These are phyloP conservation scores for Nesometra sesokonis DNA, from an alignment of 35 echinoderm and acorn worm species.

Conservation along the genomic window DNA sequence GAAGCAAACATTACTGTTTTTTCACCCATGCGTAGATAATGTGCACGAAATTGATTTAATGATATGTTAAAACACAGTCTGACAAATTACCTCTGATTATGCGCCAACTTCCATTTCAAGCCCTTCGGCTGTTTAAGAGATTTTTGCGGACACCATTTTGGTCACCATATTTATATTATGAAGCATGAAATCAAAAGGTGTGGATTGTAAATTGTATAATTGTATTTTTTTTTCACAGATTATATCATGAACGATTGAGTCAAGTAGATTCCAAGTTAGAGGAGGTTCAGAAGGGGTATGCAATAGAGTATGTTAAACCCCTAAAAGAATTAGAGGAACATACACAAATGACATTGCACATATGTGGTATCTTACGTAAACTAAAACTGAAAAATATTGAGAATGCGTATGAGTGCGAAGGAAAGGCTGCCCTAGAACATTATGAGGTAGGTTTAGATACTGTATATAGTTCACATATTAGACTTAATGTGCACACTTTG, in stretches of 20 bases:
- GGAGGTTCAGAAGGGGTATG: constrained; percentile 54
- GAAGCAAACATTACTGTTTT: too few species aligned
- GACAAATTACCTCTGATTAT: too few species aligned
- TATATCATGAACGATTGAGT: constrained; percentile 60
- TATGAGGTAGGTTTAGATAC: constrained; percentile 42
- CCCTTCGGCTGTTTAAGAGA: too few species aligned
- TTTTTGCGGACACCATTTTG: too few species aligned
- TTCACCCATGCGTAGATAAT: too few species aligned
- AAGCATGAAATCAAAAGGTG: too few species aligned
- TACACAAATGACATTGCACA: constrained; percentile 39
- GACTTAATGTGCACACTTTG: neutral
- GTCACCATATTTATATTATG: too few species aligned
- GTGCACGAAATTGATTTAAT: too few species aligned
- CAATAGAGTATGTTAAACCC: constrained; percentile 71
- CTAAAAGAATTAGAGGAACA: constrained; percentile 67
- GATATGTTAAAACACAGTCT: too few species aligned
- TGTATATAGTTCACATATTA: neutral
- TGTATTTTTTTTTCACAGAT: constrained; percentile 7
- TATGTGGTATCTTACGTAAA: constrained; percentile 65
- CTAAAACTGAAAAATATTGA: constrained; percentile 77
- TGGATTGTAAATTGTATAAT: neutral
- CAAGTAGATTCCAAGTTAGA: constrained; percentile 66
- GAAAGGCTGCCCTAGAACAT: constrained; percentile 70
- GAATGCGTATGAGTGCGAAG: constrained; percentile 90
- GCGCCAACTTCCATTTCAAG: too few species aligned